Evolutionary conservation across 2,797 vertebrate species (phyloP), one percentile per base, ranked within the genome.

Genomic region (Alectoris magna): DNA sequence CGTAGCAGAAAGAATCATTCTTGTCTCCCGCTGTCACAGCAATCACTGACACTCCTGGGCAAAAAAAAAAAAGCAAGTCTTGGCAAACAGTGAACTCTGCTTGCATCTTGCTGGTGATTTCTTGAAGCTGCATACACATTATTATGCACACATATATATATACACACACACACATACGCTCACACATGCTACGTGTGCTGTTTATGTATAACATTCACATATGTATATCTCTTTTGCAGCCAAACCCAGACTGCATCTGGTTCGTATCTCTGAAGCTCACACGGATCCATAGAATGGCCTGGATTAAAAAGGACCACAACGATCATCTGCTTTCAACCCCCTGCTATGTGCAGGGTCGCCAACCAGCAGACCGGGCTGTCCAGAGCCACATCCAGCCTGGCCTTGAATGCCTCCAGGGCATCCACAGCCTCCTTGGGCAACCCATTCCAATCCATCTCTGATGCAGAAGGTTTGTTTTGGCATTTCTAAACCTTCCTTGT

Each of bases 1-100:
- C 73, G 41, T 34, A 88, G 76, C 39, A 92, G 73, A 87, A 90
- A 71, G 34, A 90, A 43, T 68, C n/a, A 39, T 76, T 84, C 24
- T 51, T 70, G 60, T 86, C 51, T 84, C 78, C 53, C 60, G 27
- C 55, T 78, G 44, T 82, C 75, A 82, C 36, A 69, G 43, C 49
- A 51, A 68, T 71, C 59, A 24, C 74, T 39, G 59, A 66, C 62
- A 72, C 49, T 41, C 73, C 41, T 59, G 48, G 67, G 74, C 68
- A 82, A 69, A 82, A 14, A 68, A 77, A 58, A 41, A 34, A 34
- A 34, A 34, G 34, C 34, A 34, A 26, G 4, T 21, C 36, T 5
- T 55, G 17, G n/a, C 87, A 14, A 84, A 53, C 10, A 76, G 19
- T 19, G 48, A 82, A 49, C 58, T 51, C 58, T 17, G 10, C 55